Evolutionary conservation across 2,113 vertebrate genomes (phyloP), one percentile per base, ranked within the genome.

Genomic region (Donacobius atricapilla): DNA sequence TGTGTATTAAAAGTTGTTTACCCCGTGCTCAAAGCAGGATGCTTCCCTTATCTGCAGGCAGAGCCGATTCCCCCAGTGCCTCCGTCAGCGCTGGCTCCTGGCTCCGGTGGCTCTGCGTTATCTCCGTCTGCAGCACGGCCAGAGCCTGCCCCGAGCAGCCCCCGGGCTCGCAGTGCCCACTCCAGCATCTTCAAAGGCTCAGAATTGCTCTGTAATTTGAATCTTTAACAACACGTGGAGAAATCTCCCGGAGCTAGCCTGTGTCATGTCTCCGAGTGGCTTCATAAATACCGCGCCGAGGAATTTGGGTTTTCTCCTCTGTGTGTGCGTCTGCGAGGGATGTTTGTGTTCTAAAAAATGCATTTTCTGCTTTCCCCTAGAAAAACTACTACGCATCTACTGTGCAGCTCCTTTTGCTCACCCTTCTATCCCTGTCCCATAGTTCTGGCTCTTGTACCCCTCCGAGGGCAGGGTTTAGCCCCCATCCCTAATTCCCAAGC

Each of bases 1-100:
- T 61, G 93, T 51, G 47, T 84, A 94, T 89, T 27, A 68, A 11
- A 87, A 95, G 87, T 84, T 97, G 93, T 93, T 97, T 96, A 95
- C 82, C 56, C 87, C 53, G 1, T 58, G 65, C 82, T 89, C n/a
- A 2, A 9, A 89, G 93, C 96, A 97, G 96, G 96, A 96, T 93
- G 90, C 93, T 95, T 95, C 79, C 87, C 95, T 93, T 97, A 95
- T 97, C 96, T 95, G 90, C 87, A 39, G 51, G 90, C 92, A 63
- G 90, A 94, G 73, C 51, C 22, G 8, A 95, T 93, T 89, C 80
- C 82, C 82, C 47, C 84, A 31, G 81, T 24, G 92, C 89, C 89
- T 72, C 86, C 10, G 20, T 84, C 70, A 50, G 15, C 47, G 70
- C 93, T 54, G 94, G 92, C 42, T 87, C 89, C 91, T 9, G 89